Evolutionary conservation across 2,888 invertebrate species (phyloP), one percentile per base, ranked within the genome.

Genomic region (Isotomurus palustris): DNA sequence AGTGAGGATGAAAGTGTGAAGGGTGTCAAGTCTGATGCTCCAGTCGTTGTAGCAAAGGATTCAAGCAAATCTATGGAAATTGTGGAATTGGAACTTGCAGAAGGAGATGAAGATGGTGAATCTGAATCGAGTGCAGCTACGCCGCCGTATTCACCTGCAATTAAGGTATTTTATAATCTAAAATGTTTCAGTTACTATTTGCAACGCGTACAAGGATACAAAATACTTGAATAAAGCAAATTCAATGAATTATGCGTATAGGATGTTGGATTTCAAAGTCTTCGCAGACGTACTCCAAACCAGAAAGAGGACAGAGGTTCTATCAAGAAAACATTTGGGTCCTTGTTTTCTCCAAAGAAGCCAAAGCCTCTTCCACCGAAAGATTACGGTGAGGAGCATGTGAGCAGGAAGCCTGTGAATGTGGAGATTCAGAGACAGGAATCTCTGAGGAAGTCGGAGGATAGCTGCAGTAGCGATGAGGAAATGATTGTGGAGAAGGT

Each of bases 111-210:
- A n/a, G n/a, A n/a, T n/a, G n/a, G n/a, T n/a, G n/a, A n/a, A n/a
- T n/a, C n/a, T n/a, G n/a, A n/a, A n/a, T n/a, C n/a, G n/a, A n/a
- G n/a, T n/a, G n/a, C n/a, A n/a, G n/a, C n/a, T n/a, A n/a, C n/a
- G n/a, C n/a, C n/a, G n/a, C 56, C 56, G 4, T 29, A 40, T 21
- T 57, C 56, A 6, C 56, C 56, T 6, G 47, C 27, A 1, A 57
- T 52, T n/a, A 57, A 57, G 35, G 49, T 49, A 29, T n/a, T n/a
- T n/a, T n/a, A n/a, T n/a, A n/a, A n/a, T n/a, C n/a, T n/a, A n/a
- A n/a, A n/a, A n/a, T n/a, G n/a, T n/a, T n/a, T n/a, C n/a, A n/a
- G n/a, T n/a, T n/a, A n/a, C n/a, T n/a, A n/a, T n/a, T n/a, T n/a
- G n/a, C n/a, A n/a, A n/a, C n/a, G n/a, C n/a, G n/a, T n/a, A n/a